These are phyloP conservation scores for Zelleria hepariella DNA, from an alignment of 2,888 invertebrate species.

Conservation along the genomic window DNA sequence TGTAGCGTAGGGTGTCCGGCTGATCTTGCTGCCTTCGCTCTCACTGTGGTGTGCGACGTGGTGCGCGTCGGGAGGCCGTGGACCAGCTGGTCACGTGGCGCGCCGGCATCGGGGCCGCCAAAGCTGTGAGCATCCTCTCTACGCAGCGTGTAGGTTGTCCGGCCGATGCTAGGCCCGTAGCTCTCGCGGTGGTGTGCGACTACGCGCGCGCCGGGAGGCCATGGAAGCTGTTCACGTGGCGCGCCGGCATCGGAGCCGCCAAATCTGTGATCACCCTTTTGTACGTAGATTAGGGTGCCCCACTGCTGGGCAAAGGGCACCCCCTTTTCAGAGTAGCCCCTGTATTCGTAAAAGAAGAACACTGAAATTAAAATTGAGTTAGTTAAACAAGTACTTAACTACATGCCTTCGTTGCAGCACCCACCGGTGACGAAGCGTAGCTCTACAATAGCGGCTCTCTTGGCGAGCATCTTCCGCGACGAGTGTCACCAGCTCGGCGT, in stretches of 20 bases:
- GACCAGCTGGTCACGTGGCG: constrained; percentile 54
- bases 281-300: background rate
- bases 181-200: constrained; percentile 47
- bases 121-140: constrained; percentile 24
- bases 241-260: constrained; percentile 35
- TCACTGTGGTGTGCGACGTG: constrained; percentile 47
- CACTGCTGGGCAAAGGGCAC: background rate
- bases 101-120: constrained; percentile 31
- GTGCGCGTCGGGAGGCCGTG: constrained; percentile 38
- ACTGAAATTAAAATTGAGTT: too few species aligned
- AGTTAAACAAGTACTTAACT: background rate
- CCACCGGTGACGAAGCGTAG: constrained; percentile 43
- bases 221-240: constrained; percentile 52
- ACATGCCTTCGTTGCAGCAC: constrained; percentile 22
- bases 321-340: too few species aligned
- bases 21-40: constrained; percentile 22
- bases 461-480: constrained; percentile 47
- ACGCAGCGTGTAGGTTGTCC: background rate
- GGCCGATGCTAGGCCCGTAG: constrained; percentile 20
- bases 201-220: constrained; percentile 35
- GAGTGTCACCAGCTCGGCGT: constrained; percentile 36
- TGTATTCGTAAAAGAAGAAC: too few species aligned
- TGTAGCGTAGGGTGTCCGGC: too few species aligned
- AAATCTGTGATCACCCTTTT: constrained; percentile 25
- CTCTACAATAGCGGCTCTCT: constrained; percentile 38